These are phyloP conservation scores for Orius insidiosus DNA, from an alignment of 1,140 invertebrate genomes.

Conservation along the genomic window DNA sequence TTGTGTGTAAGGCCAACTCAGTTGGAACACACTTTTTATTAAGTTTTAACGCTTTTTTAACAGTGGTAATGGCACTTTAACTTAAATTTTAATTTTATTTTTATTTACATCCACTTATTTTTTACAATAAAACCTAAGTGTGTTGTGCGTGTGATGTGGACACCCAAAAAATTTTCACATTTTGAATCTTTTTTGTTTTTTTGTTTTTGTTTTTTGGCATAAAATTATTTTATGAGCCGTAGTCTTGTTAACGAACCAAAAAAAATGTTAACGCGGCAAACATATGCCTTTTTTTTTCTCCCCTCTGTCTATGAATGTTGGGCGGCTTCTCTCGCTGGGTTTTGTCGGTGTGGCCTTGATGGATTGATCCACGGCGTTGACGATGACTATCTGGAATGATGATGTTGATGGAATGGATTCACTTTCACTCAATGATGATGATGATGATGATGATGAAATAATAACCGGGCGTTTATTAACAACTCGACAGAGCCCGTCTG, in stretches of 20 bases:
- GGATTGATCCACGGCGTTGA: neutral
- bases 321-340: constrained; percentile 21
- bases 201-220: constrained; percentile 11
- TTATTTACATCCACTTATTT: neutral
- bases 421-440: constrained; percentile 55
- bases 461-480: neutral
- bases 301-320: constrained; percentile 20
- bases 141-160: constrained; percentile 10
- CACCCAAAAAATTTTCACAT: neutral
- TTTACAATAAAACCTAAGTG: neutral
- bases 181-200: constrained; percentile 3
- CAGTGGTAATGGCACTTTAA: constrained; percentile 10
- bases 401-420: constrained; percentile 9
- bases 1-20: constrained; percentile 8
- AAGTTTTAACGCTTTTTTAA: constrained; percentile 5
- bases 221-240: constrained; percentile 18
- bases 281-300: constrained; percentile 18
- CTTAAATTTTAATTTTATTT: neutral
- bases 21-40: constrained; percentile 7
- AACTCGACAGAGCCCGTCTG: constrained; percentile 39
- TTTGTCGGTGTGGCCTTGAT: constrained; percentile 14
- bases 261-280: constrained; percentile 21
- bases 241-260: constrained; percentile 17
- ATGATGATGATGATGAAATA: constrained; percentile 44
- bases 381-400: constrained; percentile 12